Evolutionary conservation across 2,888 invertebrate species (phyloP), one percentile per base, ranked within the genome.

Genomic region (Cheilosia scutellata): DNA sequence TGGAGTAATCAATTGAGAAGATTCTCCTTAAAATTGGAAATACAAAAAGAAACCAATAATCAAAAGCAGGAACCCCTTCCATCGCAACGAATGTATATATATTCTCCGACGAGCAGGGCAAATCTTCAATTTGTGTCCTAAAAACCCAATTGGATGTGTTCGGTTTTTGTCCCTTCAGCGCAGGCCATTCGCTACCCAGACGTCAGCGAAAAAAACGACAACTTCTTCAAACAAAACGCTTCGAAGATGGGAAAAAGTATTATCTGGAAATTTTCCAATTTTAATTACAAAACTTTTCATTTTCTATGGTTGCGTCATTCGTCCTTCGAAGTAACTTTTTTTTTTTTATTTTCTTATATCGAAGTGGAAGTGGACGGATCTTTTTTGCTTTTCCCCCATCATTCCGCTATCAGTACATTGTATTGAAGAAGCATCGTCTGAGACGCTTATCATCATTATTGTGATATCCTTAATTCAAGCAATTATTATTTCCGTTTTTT

Each of bases 241-340:
- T 29, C 74, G 44, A 49, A 72, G 55, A 82, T 72, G 37, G 66
- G 40, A 57, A 87, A 78, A 87, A 79, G 83, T 70, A 87, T 88
- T 87, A 88, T 89, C 88, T 88, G 87, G 78, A 88, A 88, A 88
- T 89, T 90, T 89, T 89, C 88, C 90, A 91, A 90, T 91, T 91
- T 91, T 91, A 91, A 91, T 91, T 91, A 90, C 90, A 90, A 91
- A 91, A 91, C 91, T 91, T 91, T 91, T 91, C 88, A 89, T 90
- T 90, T 90, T 88, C 87, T 79, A 79, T 78, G 88, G 89, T 88
- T 87, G 89, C 88, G 88, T 80, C 87, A 87, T 77, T 88, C 71
- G 63, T 62, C 37, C 31, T 51, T 75, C 25, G 62, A 31, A 27
- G 47, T 65, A 20, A 33, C 31, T 68, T 60, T 31, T 51, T 31